Evolutionary conservation across 2,797 vertebrate species (phyloP).

Genomic region (Scyliorhinus canicula): DNA sequence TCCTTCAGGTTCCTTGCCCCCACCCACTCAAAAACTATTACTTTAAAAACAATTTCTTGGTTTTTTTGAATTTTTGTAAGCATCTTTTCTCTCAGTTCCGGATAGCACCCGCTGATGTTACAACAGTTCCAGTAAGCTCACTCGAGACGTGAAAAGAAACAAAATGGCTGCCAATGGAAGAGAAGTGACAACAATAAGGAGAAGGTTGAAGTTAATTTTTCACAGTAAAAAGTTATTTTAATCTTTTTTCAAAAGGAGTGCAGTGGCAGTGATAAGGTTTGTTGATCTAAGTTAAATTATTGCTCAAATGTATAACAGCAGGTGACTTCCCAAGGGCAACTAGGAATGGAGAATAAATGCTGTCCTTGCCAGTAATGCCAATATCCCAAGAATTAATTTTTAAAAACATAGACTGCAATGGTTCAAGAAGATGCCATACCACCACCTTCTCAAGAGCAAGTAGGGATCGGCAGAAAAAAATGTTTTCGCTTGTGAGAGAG

Average conservation of each 20-base stretch:
- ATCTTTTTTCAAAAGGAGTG: neutral
- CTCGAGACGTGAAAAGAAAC: neutral
- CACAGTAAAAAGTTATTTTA: neutral
- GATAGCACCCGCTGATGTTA: neutral
- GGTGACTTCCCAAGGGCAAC: neutral
- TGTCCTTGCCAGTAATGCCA: too few relatives aligned
- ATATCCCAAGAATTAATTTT: too few relatives aligned
- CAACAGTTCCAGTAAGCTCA: neutral
- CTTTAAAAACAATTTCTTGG: neutral
- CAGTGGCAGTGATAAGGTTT: neutral
- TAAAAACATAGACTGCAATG: too few relatives aligned
- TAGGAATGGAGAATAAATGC: neutral
- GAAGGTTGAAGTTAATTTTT: neutral
- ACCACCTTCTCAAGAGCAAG: too few relatives aligned
- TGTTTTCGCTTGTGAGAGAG: too few relatives aligned
- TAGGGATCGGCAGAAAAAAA: too few relatives aligned
- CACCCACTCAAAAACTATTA: neutral
- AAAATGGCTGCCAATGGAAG: neutral
- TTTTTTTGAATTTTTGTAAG: neutral
- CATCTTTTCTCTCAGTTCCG: neutral
- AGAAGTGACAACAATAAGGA: neutral
- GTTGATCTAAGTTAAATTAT: neutral
- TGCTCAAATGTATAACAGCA: neutral
- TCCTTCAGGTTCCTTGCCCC: neutral
- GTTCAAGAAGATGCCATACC: too few relatives aligned